Percentiles rank a stretch among this genome's conserved stretches.
phyloP scores from a whole-genome alignment of 2,113 vertebrate genomes.

The Mohoua ochrocephala region DNA sequence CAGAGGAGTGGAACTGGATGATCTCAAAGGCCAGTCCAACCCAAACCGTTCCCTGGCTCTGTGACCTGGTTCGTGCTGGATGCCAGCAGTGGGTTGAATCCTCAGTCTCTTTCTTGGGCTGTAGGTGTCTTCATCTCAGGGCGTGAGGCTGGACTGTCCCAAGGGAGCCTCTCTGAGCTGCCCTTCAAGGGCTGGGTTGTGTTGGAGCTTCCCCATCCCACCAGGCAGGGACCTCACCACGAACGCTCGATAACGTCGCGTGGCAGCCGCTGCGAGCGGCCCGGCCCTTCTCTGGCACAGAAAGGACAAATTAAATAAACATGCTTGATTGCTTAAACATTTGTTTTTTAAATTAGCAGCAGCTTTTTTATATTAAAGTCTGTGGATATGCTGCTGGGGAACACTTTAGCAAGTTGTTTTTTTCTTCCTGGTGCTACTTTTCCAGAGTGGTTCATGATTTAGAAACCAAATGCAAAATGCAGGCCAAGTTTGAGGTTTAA shows the following conservation, averaged over 20 bases:
- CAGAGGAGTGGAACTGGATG: background rate
- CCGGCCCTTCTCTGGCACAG: background rate
- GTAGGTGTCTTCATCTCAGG: fast-evolving
- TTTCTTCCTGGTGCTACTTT: conserved; percentile 37
- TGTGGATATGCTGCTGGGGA: conserved; percentile 30
- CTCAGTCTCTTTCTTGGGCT: background rate
- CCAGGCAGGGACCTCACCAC: background rate
- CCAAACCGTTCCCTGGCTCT: background rate
- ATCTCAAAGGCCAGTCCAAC: background rate
- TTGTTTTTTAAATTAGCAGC: conserved; percentile 45
- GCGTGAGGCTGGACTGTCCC: background rate
- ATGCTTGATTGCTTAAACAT: conserved; percentile 46
- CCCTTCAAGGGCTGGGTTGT: background rate
- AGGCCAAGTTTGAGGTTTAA: conserved; percentile 4
- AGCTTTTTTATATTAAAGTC: conserved; percentile 44
- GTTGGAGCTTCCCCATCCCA: background rate
- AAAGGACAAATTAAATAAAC: conserved; percentile 52
- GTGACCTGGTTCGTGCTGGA: background rate
- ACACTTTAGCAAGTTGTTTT: background rate
- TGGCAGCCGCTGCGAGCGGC: background rate
- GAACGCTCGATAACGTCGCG: fast-evolving
- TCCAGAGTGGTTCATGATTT: conserved; percentile 37
- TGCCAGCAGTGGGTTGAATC: background rate
- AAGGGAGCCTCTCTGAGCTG: background rate
- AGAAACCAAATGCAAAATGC: conserved; percentile 11